phyloP scores from a whole-genome alignment of 1,140 invertebrate species.

The Brachionus rotundiformis region DNA sequence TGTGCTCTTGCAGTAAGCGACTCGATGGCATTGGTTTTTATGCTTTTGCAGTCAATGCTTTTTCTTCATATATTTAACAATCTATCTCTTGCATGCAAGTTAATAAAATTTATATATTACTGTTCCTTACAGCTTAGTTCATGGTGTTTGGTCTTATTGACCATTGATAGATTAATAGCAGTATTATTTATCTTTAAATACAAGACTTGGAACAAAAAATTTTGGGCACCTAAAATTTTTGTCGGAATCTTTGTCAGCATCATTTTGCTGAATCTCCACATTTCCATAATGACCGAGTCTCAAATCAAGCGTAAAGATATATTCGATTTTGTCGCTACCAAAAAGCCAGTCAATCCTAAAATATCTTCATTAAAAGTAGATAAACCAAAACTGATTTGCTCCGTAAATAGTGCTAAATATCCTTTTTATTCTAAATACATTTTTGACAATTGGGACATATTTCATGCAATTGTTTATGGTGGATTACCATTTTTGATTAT shows the following conservation, averaged over 20 bases:
- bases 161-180: slow-evolving; percentile 12
- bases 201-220: slow-evolving; percentile 16
- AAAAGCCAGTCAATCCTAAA: neutral
- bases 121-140: slow-evolving; percentile 12
- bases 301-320: neutral
- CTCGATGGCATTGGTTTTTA: slow-evolving; percentile 28
- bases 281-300: slow-evolving; percentile 19
- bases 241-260: neutral
- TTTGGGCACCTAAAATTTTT: neutral
- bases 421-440: slow-evolving; percentile 16
- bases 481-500: slow-evolving; percentile 24
- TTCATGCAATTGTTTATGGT: slow-evolving; percentile 9
- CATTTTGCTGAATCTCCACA: neutral
- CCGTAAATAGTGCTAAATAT: neutral
- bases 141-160: slow-evolving; percentile 16
- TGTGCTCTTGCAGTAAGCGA: neutral
- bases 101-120: slow-evolving; percentile 29
- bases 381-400: slow-evolving; percentile 1
- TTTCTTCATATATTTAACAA: neutral
- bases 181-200: slow-evolving; percentile 24
- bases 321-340: neutral
- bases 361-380: neutral
- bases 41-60: slow-evolving; percentile 9
- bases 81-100: neutral
- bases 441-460: slow-evolving; percentile 33